Base-by-base conservation (phyloP, 2,113 vertebrate species). In the Lates calcarifer region DNA sequence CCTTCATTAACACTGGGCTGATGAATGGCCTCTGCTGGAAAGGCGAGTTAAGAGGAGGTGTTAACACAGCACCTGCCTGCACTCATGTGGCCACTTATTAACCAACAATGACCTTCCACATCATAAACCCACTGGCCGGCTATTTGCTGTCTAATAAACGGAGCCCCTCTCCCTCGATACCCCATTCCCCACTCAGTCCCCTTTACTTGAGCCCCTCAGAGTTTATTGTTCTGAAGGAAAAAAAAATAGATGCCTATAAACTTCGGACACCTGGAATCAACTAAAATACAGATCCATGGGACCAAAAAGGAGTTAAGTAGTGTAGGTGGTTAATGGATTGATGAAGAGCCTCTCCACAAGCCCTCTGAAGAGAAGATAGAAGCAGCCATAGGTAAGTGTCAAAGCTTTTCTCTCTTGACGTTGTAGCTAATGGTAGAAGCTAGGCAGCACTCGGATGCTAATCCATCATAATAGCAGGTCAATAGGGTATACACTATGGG, bases 71-170 rank as follows among this genome's bases (percentile, higher is more conserved):
- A 95, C 95, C 94, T 95, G 94, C 92, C 92, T 92, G 90, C 95
- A 95, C 93, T 95, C 94, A 93, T 94, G 92, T 91, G 89, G 94
- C 90, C 94, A 95, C 94, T 95, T 95, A 95, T 95, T 95, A 95
- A 95, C 94, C 94, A 96, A 94, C 95, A 95, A 94, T 95, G 95
- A 95, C 95, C 95, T 95, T 95, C 94, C 91, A 94, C 92, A 94
- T 94, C 94, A 93, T 95, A 95, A 96, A 95, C 91, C 90, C 90
- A 92, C 92, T 90, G 90, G 89, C 86, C 85, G 62, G 91, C 94
- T 95, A 95, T 95, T 95, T 94, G 94, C 94, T 93, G 87, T 94
- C 94, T 94, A 95, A 95, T 95, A 95, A 95, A 95, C 90, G 81
- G 85, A 91, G 88, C 84, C 90, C 85, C 91, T 82, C 85, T 87